Evolutionary conservation across 1,140 invertebrate genomes (phyloP), one percentile per base, ranked within the genome.

Genomic region (Cyphomyrmex costatus): DNA sequence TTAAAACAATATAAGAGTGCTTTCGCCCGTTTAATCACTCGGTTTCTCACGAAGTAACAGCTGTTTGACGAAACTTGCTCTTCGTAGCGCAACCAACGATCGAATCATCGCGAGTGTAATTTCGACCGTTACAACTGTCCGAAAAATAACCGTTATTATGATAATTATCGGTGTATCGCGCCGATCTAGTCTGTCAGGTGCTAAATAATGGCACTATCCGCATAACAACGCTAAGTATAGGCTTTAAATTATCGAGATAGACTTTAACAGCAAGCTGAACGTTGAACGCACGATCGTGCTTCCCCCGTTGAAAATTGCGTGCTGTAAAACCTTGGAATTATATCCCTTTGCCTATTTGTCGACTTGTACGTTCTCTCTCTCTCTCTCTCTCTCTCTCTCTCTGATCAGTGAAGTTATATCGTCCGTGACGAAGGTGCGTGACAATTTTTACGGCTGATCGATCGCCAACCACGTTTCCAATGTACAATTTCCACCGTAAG

Each of bases 381-480:
- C 36, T 42, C 36, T 42, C 36, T 42, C 7, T 33, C 33, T 63
- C 30, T 61, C 14, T 51, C 42, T 19, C 8, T 78, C 19, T 53
- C 42, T 19, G 77, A 84, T 77, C 73, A 49, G 58, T 36, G 42
- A 77, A 85, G 70, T 87, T 49, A 61, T 36, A 70, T 27, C 42
- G 60, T 19, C 73, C 73, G 46, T 77, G 46, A 51, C 66, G 49
- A 68, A 56, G 51, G 33, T 36, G 58, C 49, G 42, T 14, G 76
- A 82, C 68, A 65, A 89, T 89, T 89, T 89, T 89, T 89, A 89
- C 58, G 77, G 68, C 27, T 71, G 36, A 49, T 49, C 53, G 53
- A 56, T 49, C 60, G 68, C 70, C 51, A 60, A 66, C 77, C 74
- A 73, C 63, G 77, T 33, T 56, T 71, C 66, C 61, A 78, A 56